phyloP scores from a whole-genome alignment of 2,113 vertebrate genomes.

The Porphyrio hochstetteri region DNA sequence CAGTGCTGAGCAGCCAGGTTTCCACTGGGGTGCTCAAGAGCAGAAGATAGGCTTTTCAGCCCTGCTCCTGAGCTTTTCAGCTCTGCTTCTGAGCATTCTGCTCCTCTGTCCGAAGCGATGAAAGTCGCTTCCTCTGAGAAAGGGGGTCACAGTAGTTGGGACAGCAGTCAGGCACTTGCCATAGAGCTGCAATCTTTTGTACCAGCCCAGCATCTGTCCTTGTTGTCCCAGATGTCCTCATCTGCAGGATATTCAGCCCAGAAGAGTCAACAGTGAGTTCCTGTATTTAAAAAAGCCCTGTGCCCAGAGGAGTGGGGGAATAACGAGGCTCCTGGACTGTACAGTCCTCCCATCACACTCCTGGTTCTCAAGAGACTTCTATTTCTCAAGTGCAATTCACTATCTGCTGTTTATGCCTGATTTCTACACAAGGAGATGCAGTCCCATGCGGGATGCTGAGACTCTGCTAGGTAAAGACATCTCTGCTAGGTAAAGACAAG shows the following conservation, averaged over 20 bases:
- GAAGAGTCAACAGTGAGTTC: constrained; percentile 47
- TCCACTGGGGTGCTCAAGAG: neutral
- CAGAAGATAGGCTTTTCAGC: neutral
- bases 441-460: neutral
- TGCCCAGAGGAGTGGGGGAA: neutral
- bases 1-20: neutral
- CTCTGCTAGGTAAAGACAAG: neutral
- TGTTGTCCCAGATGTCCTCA: neutral
- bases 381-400: neutral
- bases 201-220: neutral
- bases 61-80: neutral
- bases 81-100: neutral
- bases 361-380: neutral
- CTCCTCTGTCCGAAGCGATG: neutral
- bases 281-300: neutral
- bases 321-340: neutral
- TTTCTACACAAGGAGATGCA: neutral
- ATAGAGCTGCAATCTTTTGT: neutral
- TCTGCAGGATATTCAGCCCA: constrained; percentile 24
- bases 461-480: neutral
- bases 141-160: neutral
- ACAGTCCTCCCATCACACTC: neutral
- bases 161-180: rapidly evolving
- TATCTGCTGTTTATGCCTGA: neutral
- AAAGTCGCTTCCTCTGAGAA: neutral